Percentiles rank a stretch among this genome's conserved stretches.
These are phyloP conservation scores for Colistium nudipinnis DNA, from an alignment of 2,113 vertebrate genomes.

Conservation along the genomic window DNA sequence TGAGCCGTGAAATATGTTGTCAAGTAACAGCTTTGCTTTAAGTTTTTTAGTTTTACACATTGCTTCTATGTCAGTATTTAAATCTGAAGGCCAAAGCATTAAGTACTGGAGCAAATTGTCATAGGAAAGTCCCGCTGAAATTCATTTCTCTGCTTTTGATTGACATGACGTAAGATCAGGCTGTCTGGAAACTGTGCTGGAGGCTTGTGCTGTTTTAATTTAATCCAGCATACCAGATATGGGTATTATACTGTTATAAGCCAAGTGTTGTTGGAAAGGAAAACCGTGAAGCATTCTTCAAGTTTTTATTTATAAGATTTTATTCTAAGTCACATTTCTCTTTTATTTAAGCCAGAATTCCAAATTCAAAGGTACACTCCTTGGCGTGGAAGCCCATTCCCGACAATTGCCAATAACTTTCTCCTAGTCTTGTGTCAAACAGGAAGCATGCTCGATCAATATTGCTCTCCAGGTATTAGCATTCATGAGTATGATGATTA, in stretches of 20 bases:
- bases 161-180: slow-evolving; percentile 6
- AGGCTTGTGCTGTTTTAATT: neutral
- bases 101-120: neutral
- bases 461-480: too few species aligned
- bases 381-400: neutral
- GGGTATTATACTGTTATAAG: slow-evolving; percentile 13
- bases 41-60: neutral
- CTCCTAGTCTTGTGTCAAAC: too few species aligned
- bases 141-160: neutral
- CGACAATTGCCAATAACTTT: too few species aligned
- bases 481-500: too few species aligned
- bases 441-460: too few species aligned
- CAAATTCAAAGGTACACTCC: neutral
- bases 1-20: neutral
- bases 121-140: neutral
- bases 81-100: neutral
- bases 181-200: neutral
- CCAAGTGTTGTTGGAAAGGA: slow-evolving; percentile 8
- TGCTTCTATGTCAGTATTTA: neutral
- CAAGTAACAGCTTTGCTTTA: neutral
- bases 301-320: neutral
- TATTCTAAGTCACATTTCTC: neutral
- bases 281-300: slow-evolving; percentile 2
- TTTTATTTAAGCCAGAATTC: neutral
- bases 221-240: slow-evolving; percentile 17